Conservation (phyloP, 2,888 invertebrate genomes). For the Melitaea athalia region DNA sequence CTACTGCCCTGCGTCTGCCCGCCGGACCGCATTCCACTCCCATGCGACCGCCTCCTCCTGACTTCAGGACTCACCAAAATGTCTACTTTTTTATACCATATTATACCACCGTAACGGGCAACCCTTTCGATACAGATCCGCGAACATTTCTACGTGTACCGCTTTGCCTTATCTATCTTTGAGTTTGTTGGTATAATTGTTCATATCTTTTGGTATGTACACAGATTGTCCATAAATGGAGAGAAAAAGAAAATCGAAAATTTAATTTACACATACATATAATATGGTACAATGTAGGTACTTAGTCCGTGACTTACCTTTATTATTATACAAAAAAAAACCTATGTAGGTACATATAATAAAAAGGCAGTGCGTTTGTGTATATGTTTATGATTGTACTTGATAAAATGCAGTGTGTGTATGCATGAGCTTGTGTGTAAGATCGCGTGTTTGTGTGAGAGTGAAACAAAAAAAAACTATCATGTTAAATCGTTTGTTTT, state of each 20-base stretch:
- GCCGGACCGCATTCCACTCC: slow-evolving; percentile 81
- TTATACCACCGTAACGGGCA: slow-evolving; percentile 53
- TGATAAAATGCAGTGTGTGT: no score
- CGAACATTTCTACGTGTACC: not conserved
- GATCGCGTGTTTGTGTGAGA: no score
- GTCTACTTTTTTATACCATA: slow-evolving; percentile 62
- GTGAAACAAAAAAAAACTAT: not conserved
- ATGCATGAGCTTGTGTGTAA: no score
- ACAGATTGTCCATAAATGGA: not conserved
- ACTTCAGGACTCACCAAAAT: slow-evolving; percentile 71
- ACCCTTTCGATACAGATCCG: slow-evolving; percentile 34
- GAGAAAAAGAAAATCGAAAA: no score
- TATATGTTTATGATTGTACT: no score
- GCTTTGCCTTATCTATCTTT: not conserved
- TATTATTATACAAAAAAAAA: no score
- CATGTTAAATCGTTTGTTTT: not conserved
- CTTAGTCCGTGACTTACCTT: no score
- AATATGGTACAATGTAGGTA: no score
- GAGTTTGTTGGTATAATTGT: not conserved
- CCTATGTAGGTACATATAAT: no score
- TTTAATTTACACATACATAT: no score
- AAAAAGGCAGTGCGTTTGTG: no score
- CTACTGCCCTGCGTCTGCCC: slow-evolving; percentile 41
- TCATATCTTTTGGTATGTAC: not conserved
- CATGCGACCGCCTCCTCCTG: slow-evolving; percentile 70